Evolutionary conservation across 2,888 invertebrate genomes (phyloP), one percentile per base, ranked within the genome.

Genomic region (Idaea biselata): DNA sequence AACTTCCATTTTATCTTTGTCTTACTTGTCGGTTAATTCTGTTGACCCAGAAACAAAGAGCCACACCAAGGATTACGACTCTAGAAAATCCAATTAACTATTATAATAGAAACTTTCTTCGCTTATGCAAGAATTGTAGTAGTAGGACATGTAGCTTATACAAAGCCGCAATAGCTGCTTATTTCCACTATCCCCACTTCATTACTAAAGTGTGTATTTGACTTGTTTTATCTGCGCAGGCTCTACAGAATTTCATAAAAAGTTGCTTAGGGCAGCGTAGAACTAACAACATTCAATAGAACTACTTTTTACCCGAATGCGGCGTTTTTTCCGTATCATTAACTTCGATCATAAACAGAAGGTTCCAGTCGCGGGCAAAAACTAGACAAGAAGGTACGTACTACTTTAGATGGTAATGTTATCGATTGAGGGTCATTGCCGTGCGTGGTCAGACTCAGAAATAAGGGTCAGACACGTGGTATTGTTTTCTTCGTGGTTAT

Each of bases 341-440:
- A 25, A 25, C 25, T 25, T 25, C 25, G 25, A 5, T 25, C 25
- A 25, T 25, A 25, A n/a, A n/a, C n/a, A n/a, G n/a, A n/a, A 25
- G 25, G 25, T 25, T 25, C 25, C 1, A 25, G 25, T 25, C 3
- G 25, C 25, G 25, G 25, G 25, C 1, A 25, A 25, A 25, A 25
- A 25, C 25, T 25, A 25, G 25, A 25, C 25, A 25, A 25, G 25
- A 25, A 25, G 25, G 25, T 25, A 25, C 25, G n/a, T n/a, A n/a
- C 25, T 25, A 25, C 25, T 25, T 25, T 25, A 44, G 11, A 44
- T 44, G 44, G 6, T 44, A 11, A 44, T 44, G 8, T 44, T 56
- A 11, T 56, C 18, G 55, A 63, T 60, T 58, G 66, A 60, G 59
- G 71, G 67, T 68, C 64, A 64, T 63, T 66, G 65, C 62, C 58